A percentile compares a stretch with the other conserved stretches of the same genome.
Evolutionary conservation across 2,888 invertebrate species (phyloP).

Genomic region (Glaucopsyche alexis): DNA sequence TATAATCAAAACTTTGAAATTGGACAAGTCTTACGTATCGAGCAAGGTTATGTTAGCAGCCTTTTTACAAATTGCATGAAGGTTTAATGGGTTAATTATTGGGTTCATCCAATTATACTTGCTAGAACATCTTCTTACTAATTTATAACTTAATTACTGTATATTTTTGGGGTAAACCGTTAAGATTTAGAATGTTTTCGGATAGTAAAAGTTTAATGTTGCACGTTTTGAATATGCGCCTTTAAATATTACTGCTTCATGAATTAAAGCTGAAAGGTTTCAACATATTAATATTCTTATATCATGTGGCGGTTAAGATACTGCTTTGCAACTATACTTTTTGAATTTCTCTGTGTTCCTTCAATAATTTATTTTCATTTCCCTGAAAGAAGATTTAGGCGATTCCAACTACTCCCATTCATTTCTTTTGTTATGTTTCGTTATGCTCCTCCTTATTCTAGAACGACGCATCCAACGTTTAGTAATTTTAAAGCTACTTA

Average conservation of each 20-base stretch:
- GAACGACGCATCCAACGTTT: neutral
- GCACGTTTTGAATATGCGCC: neutral
- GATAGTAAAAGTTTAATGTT: neutral
- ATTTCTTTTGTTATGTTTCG: too few relatives aligned
- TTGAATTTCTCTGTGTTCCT: too few relatives aligned
- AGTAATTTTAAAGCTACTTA: neutral
- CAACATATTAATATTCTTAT: neutral
- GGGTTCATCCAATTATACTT: neutral
- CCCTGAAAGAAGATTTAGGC: too few relatives aligned
- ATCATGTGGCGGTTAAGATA: neutral
- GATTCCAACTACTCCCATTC: too few relatives aligned
- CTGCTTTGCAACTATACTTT: too few relatives aligned
- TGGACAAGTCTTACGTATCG: neutral
- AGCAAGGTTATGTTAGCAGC: neutral
- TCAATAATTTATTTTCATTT: too few relatives aligned
- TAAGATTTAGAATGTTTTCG: neutral
- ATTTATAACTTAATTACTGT: neutral
- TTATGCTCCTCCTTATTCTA: neutral
- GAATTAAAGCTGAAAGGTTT: neutral
- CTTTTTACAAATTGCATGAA: neutral
- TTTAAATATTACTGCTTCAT: neutral
- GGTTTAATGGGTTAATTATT: neutral
- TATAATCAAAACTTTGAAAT: conserved; percentile 9
- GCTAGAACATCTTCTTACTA: neutral
- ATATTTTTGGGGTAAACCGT: neutral